Evolutionary conservation across 2,888 invertebrate species (phyloP).

Genomic region (Venusia cambrica): DNA sequence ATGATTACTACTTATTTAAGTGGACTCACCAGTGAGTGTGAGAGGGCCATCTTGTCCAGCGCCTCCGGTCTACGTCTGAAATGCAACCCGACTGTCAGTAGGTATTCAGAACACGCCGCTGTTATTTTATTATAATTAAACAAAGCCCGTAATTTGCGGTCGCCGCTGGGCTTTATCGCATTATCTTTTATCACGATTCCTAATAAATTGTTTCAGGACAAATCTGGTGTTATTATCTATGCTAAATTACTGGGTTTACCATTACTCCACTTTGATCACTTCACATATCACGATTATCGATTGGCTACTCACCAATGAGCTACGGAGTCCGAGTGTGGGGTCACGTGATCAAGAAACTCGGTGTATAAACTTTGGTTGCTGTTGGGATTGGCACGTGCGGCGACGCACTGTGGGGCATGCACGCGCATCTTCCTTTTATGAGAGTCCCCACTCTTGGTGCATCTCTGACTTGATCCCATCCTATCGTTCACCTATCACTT

Average conservation of each 20-base stretch:
- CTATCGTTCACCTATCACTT: slow-evolving; percentile 26
- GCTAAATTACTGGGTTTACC: neutral
- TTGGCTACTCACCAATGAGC: slow-evolving; percentile 29
- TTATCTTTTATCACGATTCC: slow-evolving; percentile 25
- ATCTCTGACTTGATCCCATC: slow-evolving; percentile 24
- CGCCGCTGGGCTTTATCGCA: slow-evolving; percentile 12
- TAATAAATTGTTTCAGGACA: slow-evolving; percentile 19
- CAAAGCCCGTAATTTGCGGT: slow-evolving; percentile 20
- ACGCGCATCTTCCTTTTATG: slow-evolving; percentile 58
- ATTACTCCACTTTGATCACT: slow-evolving; percentile 13
- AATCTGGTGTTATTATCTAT: slow-evolving; percentile 3
- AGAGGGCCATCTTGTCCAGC: slow-evolving; percentile 41
- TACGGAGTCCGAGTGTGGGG: slow-evolving; percentile 21
- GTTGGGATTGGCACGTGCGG: slow-evolving; percentile 13
- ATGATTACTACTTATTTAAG: too few relatives aligned
- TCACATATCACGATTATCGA: too few relatives aligned
- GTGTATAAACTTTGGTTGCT: slow-evolving; percentile 5
- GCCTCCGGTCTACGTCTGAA: slow-evolving; percentile 38
- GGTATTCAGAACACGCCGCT: slow-evolving; percentile 2
- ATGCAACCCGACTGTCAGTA: slow-evolving; percentile 25
- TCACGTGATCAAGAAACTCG: slow-evolving; percentile 9
- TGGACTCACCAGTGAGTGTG: slow-evolving; percentile 43
- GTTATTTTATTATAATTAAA: slow-evolving; percentile 19
- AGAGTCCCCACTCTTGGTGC: slow-evolving; percentile 46
- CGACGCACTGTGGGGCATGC: slow-evolving; percentile 42